These are phyloP conservation scores for Pocillopora meandrina DNA, from an alignment of 92 coral and sea anemone species.

Conservation along the genomic window DNA sequence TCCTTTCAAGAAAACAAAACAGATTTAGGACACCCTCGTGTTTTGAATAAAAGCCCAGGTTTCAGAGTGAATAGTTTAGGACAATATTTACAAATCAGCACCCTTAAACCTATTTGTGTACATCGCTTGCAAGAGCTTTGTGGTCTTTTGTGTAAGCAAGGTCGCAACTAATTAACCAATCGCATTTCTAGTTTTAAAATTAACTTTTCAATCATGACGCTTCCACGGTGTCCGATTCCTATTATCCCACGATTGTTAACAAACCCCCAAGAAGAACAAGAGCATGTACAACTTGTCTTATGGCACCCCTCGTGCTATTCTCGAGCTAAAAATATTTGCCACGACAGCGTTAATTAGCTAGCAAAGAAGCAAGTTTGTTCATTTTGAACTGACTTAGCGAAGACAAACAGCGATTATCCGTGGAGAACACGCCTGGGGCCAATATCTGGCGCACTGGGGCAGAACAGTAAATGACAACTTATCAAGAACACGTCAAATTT, in stretches of 20 bases:
- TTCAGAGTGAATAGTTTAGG: constrained; percentile 12
- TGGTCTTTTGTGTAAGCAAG: constrained; percentile 1
- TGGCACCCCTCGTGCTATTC: neutral
- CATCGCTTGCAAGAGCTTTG: neutral
- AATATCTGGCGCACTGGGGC: constrained; percentile 38
- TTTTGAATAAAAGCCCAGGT: constrained; percentile 10
- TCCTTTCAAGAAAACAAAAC: neutral
- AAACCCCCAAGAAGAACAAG: constrained; percentile 15
- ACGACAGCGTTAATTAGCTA: neutral
- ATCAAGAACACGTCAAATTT: constrained; percentile 57
- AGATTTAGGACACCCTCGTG: neutral
- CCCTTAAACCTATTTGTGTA: constrained; percentile 2
- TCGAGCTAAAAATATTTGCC: neutral
- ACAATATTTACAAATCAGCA: constrained; percentile 35
- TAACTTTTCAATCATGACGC: constrained; percentile 26
- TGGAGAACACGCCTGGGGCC: constrained; percentile 20
- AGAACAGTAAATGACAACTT: constrained; percentile 44
- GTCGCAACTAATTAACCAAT: constrained; percentile 29
- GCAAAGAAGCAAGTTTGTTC: constrained; percentile 26
- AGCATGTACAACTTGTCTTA: neutral
- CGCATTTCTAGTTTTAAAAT: constrained; percentile 16
- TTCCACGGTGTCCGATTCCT: constrained; percentile 23
- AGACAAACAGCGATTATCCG: constrained; percentile 27
- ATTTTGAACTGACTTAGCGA: constrained; percentile 22
- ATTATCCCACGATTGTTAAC: constrained; percentile 14